Evolutionary conservation across 2,113 vertebrate species (phyloP).

Genomic region (Puma concolor): DNA sequence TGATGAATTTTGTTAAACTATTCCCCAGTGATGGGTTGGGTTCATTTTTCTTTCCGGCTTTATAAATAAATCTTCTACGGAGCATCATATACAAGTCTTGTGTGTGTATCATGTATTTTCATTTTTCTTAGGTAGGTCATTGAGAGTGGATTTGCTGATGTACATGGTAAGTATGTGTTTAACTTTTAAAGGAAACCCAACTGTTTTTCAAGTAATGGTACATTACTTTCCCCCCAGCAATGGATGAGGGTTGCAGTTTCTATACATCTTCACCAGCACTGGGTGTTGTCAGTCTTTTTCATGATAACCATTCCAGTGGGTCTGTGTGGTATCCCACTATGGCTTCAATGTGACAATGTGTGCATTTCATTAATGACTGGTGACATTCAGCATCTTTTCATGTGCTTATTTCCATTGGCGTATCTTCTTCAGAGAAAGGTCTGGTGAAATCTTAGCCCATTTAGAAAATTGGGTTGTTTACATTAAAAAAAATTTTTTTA

Average conservation of each 20-base stretch:
- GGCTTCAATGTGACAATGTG: not conserved
- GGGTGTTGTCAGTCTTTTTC: not conserved
- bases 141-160: not conserved
- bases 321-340: not conserved
- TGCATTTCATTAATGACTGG: not conserved
- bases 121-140: not conserved
- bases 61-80: not conserved
- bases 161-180: not conserved
- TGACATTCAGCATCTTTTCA: not conserved
- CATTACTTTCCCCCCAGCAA: not conserved
- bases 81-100: not conserved
- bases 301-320: not conserved
- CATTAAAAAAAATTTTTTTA: too few relatives aligned
- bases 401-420: not conserved
- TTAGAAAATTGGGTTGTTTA: not conserved
- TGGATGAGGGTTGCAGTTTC: not conserved
- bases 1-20: not conserved
- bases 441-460: not conserved
- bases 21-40: not conserved
- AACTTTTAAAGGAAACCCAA: not conserved
- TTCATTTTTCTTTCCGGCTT: not conserved
- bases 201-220: not conserved
- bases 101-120: not conserved
- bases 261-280: too few relatives aligned
- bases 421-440: not conserved